phyloP scores from a whole-genome alignment of 2,888 invertebrate genomes.

The Drosophila borborema region DNA sequence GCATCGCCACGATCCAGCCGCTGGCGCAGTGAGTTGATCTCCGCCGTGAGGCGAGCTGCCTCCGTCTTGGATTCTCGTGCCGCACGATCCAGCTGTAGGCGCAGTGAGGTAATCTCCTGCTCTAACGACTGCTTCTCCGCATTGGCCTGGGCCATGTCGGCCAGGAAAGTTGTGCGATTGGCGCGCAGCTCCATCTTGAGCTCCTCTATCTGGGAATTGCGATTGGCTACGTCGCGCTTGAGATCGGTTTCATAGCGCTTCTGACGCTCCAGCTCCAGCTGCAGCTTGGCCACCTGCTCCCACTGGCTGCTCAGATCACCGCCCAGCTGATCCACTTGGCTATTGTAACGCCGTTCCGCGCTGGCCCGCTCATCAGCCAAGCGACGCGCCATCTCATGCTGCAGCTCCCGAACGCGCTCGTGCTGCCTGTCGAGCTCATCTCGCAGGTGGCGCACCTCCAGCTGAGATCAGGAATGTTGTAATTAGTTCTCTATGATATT shows the following conservation, averaged over 20 bases:
- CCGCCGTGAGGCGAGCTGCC: conserved; percentile 90
- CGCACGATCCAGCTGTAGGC: conserved; percentile 89
- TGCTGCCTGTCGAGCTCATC: conserved; percentile 92
- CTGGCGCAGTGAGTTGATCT: conserved; percentile 90
- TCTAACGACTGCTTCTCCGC: conserved; percentile 92
- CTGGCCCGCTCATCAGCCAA: conserved; percentile 90
- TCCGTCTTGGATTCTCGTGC: conserved; percentile 92
- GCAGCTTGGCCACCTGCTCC: conserved; percentile 91
- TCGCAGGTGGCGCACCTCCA: conserved; percentile 90
- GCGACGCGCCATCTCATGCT: conserved; percentile 91
- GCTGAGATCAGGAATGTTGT: conserved; percentile 29
- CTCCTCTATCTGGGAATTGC: conserved; percentile 91
- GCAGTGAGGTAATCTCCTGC: conserved; percentile 91
- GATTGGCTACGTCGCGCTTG: conserved; percentile 91
- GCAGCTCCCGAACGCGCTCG: conserved; percentile 90
- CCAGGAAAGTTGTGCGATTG: conserved; percentile 89
- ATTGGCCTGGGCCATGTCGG: conserved; percentile 90
- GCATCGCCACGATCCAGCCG: conserved; percentile 91
- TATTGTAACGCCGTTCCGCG: conserved; percentile 90
- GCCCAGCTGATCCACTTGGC: conserved; percentile 91
- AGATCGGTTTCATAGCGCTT: conserved; percentile 91
- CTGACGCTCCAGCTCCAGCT: conserved; percentile 92
- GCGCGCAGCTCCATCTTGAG: conserved; percentile 92
- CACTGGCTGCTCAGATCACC: conserved; percentile 92
- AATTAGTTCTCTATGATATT: not conserved